These are phyloP conservation scores for Anthopleura sola DNA, from an alignment of 64 coral and sea anemone genomes.

Conservation along the genomic window DNA sequence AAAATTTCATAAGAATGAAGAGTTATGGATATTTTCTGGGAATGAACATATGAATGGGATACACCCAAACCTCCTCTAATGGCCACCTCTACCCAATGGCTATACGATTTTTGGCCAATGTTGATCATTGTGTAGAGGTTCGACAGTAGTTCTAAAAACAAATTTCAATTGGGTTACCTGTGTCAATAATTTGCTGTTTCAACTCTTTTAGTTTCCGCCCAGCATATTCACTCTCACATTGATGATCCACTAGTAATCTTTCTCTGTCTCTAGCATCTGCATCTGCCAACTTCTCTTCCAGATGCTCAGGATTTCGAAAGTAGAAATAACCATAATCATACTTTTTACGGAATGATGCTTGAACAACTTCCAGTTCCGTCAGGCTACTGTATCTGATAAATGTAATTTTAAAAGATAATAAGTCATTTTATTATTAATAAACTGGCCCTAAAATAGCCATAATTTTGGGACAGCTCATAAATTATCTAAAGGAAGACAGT, in stretches of 20 bases:
- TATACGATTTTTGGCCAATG: no score
- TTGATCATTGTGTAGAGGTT: no score
- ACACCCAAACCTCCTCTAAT: no score
- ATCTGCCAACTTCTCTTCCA: slow-evolving; percentile 46
- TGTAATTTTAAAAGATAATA: not conserved
- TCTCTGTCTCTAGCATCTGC: not conserved
- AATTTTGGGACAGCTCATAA: no score
- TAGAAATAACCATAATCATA: slow-evolving; percentile 95
- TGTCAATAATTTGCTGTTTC: slow-evolving; percentile 97
- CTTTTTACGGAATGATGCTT: slow-evolving; percentile 92
- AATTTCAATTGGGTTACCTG: slow-evolving; percentile 48
- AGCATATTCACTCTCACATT: slow-evolving; percentile 90
- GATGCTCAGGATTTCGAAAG: slow-evolving; percentile 59
- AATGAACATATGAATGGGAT: no score
- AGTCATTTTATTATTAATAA: no score
- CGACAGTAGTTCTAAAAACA: slow-evolving; percentile 52
- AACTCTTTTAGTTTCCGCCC: slow-evolving; percentile 84
- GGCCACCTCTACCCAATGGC: no score
- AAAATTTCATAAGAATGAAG: no score
- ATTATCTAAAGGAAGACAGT: no score
- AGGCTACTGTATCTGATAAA: slow-evolving; percentile 77
- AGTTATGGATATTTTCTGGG: no score
- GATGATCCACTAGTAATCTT: slow-evolving; percentile 30
- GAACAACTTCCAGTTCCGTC: slow-evolving; percentile 92
- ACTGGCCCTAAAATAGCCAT: no score